phyloP scores from a whole-genome alignment of 2,113 vertebrate genomes.

The Fulmarus glacialis region DNA sequence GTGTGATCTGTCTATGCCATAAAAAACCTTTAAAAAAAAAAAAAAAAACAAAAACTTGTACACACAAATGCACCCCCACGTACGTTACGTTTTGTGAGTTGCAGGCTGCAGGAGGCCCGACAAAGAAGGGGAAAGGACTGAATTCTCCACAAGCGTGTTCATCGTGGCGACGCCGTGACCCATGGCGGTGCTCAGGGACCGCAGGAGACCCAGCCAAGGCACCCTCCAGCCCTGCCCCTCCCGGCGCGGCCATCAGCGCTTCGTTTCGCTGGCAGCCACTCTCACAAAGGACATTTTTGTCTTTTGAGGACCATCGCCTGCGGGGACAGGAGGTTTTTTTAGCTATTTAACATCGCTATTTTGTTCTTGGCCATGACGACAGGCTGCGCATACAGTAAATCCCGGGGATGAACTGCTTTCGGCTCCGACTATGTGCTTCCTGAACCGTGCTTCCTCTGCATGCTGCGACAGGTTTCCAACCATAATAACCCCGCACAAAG shows the following conservation, averaged over 20 bases:
- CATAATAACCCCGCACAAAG: not conserved
- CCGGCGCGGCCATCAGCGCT: fast-evolving
- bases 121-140: not conserved
- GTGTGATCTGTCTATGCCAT: not conserved
- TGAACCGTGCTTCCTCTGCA: slow-evolving; percentile 30
- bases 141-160: not conserved
- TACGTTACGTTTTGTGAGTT: not conserved
- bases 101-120: not conserved
- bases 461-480: slow-evolving; percentile 22
- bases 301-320: not conserved
- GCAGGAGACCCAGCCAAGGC: not conserved
- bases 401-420: not conserved
- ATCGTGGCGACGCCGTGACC: fast-evolving
- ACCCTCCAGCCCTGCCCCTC: not conserved
- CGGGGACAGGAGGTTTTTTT: slow-evolving; percentile 14
- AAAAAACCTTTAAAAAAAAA: not conserved
- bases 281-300: not conserved
- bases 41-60: not conserved
- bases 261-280: not conserved
- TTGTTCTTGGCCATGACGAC: not conserved
- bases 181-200: not conserved
- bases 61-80: fast-evolving
- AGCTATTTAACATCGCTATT: not conserved
- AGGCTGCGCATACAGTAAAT: not conserved
- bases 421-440: not conserved